Conservation (phyloP, 2,888 invertebrate species). For the Cinara cedri region DNA sequence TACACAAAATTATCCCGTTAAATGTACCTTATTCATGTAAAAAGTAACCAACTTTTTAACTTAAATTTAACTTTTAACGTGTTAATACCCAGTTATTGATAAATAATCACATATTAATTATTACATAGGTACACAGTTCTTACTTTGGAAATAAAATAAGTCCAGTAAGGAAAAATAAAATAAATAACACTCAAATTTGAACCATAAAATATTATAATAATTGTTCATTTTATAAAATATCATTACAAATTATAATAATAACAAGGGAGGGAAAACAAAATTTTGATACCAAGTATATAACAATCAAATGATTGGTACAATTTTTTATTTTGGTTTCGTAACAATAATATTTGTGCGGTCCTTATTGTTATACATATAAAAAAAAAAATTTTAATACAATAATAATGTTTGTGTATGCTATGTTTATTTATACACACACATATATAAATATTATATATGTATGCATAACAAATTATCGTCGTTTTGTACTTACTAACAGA, state of each 20-base stretch:
- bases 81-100: no score
- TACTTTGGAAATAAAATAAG: no score
- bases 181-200: constrained; percentile 25
- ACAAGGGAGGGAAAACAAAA: constrained; percentile 46
- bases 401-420: constrained; percentile 44
- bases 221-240: constrained; percentile 56
- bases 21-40: no score
- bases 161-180: no score
- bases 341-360: constrained; percentile 44
- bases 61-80: no score
- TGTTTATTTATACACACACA: constrained; percentile 25
- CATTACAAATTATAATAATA: constrained; percentile 54
- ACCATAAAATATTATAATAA: constrained; percentile 55
- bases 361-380: constrained; percentile 1
- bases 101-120: no score
- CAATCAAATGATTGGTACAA: constrained; percentile 37
- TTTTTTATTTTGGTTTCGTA: constrained; percentile 32
- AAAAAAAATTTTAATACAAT: constrained; percentile 33
- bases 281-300: constrained; percentile 26
- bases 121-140: no score
- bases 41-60: no score
- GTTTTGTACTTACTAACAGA: constrained; percentile 42
- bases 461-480: constrained; percentile 17
- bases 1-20: no score
- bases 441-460: neutral